Base-by-base conservation (phyloP, 2,113 vertebrate species). In the Ciconia maguari region DNA sequence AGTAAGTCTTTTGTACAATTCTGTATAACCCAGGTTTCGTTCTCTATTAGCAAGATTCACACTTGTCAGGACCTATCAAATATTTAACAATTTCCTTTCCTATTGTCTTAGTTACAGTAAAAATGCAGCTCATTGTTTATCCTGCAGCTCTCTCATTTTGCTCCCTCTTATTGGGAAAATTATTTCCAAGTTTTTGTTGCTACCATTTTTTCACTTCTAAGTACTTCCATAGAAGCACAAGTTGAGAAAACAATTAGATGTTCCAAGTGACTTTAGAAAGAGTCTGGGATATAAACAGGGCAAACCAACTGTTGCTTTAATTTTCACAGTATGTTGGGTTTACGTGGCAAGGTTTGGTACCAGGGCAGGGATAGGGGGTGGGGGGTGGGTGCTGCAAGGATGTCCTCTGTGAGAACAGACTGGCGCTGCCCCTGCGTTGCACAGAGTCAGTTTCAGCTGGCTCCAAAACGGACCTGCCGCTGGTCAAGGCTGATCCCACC, bases 11-110 rank as follows among this genome's bases (percentile, higher is more conserved):
- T 83, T 65, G 72, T 65, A 75, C 41, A 46, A 2, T 49, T 82
- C 65, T 77, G 9, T 61, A 69, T 54, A 61, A 5, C 9, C 25
- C 44, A 83, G 11, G 19, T 87, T 94, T 79, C 21, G 44, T 72
- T 87, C 44, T 9, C 34, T 76, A 69, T 83, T 87, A 87, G 58
- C 19, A 60, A 95, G 36, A 34, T 26, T 90, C 65, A 77, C 66
- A 94, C 75, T 87, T 82, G 24, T 94, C 90, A 95, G 88, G 77
- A 96, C 60, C 91, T 84, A 95, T 89, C 82, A 91, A 34, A 27
- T 93, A 93, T 89, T 93, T 42, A 79, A 66, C 17, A 36, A 93
- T 94, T 94, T 89, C 25, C 71, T 90, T 84, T 93, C 87, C 70
- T 91, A 24, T 36, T 87, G 36, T 92, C 83, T 93, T 86, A 89